phyloP scores from a whole-genome alignment of 1,140 invertebrate genomes.

The Ceratoteleas bidentatus region DNA sequence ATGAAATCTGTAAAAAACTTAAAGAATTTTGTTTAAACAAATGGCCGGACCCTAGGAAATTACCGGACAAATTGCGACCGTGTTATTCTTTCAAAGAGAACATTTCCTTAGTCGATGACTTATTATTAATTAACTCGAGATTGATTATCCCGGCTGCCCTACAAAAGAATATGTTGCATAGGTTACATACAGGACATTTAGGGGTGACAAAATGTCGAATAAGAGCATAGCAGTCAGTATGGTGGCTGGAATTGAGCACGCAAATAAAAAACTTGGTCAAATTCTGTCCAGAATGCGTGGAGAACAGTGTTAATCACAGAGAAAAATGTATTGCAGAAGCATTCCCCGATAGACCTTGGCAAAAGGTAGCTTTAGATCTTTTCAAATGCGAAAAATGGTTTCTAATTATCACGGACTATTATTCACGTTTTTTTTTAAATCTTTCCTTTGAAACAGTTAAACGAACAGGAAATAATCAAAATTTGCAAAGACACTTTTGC shows the following conservation, averaged over 20 bases:
- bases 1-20: background rate
- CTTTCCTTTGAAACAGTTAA: slow-evolving; percentile 25
- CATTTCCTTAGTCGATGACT: background rate
- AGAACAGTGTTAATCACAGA: slow-evolving; percentile 35
- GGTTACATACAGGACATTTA: slow-evolving; percentile 62
- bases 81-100: background rate
- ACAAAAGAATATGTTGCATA: slow-evolving; percentile 53
- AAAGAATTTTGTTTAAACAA: background rate
- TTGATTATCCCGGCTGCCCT: slow-evolving; percentile 61
- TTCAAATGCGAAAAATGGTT: slow-evolving; percentile 65
- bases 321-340: slow-evolving; percentile 59
- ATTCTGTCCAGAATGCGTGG: slow-evolving; percentile 63
- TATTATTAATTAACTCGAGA: slow-evolving; percentile 48
- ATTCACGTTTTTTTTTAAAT: slow-evolving; percentile 56
- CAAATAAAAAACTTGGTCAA: slow-evolving; percentile 60
- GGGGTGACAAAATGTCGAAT: slow-evolving; percentile 64
- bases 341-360: slow-evolving; percentile 52
- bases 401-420: slow-evolving; percentile 65
- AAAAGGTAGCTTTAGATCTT: slow-evolving; percentile 62
- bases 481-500: background rate
- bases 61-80: background rate
- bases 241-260: slow-evolving; percentile 59
- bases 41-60: background rate
- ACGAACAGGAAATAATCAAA: slow-evolving; percentile 40
- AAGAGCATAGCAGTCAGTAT: slow-evolving; percentile 49